Conservation (phyloP, 2,113 vertebrate species). For the Nipponia nippon region DNA sequence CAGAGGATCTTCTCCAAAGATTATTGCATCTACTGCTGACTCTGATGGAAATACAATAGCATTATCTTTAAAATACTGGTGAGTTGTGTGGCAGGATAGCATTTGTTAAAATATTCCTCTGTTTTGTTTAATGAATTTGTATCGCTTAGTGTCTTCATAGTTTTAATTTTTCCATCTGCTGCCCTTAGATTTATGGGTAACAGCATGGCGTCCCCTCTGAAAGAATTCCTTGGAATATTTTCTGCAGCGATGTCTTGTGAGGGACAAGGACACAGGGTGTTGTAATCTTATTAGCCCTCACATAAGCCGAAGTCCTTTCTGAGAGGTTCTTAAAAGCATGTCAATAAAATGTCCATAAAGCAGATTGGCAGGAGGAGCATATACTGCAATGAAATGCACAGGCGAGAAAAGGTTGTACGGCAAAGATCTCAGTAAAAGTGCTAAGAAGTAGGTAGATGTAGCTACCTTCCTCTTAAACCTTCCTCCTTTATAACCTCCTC, state of each 20-base stretch:
- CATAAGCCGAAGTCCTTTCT: neutral
- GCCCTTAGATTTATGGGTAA: neutral
- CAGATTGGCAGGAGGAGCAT: neutral
- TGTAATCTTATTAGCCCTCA: neutral
- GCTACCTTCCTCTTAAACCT: neutral
- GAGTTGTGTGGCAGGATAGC: neutral
- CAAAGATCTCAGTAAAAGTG: neutral
- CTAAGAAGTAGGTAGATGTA: neutral
- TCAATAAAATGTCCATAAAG: neutral
- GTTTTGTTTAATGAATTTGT: neutral
- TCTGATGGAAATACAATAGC: neutral
- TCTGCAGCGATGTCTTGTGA: neutral
- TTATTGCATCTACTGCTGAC: neutral
- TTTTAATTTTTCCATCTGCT: constrained; percentile 15
- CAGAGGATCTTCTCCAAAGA: neutral
- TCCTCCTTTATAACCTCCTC: neutral
- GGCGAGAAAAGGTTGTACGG: neutral
- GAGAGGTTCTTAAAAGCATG: neutral
- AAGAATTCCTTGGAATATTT: neutral
- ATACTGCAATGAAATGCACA: neutral
- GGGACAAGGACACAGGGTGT: neutral
- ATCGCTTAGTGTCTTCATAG: neutral
- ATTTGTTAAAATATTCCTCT: neutral
- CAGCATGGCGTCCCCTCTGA: neutral
- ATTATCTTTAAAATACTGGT: neutral